Evolutionary conservation across 2,113 vertebrate species (phyloP).

Genomic region (Paramisgurnus dabryanus): DNA sequence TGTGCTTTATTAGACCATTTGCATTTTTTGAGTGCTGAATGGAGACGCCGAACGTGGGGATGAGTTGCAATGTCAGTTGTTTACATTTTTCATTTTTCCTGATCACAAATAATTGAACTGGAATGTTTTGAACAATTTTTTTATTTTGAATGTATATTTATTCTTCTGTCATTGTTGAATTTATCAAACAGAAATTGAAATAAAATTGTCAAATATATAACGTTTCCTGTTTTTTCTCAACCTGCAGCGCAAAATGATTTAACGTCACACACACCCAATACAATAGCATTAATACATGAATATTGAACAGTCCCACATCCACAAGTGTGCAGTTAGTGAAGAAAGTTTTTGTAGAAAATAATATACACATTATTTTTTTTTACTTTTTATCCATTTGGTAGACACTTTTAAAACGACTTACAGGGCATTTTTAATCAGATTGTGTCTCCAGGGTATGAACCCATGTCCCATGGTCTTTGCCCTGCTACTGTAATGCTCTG

Average conservation of each 20-base stretch:
- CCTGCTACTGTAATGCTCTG: too few species aligned
- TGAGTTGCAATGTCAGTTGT: conserved; percentile 58
- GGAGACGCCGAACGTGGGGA: conserved; percentile 45
- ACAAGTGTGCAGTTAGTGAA: too few species aligned
- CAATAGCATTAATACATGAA: too few species aligned
- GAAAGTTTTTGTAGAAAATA: too few species aligned
- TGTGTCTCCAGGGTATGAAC: too few species aligned
- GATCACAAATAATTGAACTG: conserved; percentile 61
- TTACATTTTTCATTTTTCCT: conserved; percentile 73
- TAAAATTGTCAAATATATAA: conserved; percentile 56
- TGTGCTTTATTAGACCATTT: conserved; percentile 62
- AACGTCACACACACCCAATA: not conserved
- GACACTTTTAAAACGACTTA: too few species aligned
- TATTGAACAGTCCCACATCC: too few species aligned
- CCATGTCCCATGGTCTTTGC: too few species aligned
- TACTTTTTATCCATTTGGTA: too few species aligned
- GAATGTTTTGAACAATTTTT: conserved; percentile 70
- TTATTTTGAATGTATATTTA: conserved; percentile 73
- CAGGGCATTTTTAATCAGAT: too few species aligned
- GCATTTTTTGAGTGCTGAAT: conserved; percentile 54
- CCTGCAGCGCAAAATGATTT: too few species aligned
- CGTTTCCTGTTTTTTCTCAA: not conserved
- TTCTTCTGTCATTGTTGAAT: conserved; percentile 61
- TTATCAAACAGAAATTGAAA: conserved; percentile 56
- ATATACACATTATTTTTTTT: too few species aligned